These are phyloP conservation scores for Tethya wilhelma DNA, from an alignment of 37 sponge, comb jelly and placozoan genomes.

Conservation along the genomic window DNA sequence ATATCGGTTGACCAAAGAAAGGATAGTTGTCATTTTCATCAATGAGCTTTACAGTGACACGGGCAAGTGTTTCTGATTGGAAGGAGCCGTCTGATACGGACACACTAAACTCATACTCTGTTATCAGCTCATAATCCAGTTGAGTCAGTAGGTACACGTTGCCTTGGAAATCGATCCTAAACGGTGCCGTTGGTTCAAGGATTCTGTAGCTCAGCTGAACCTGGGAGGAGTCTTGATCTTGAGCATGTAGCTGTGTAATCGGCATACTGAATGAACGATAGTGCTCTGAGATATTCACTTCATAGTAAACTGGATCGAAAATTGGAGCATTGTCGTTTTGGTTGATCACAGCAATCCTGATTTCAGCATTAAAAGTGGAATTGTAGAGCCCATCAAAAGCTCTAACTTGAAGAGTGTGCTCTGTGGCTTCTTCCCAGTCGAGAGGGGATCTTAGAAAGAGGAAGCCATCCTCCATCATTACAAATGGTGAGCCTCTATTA, in stretches of 20 bases:
- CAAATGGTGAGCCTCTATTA: constrained; percentile 17
- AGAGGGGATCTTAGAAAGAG: constrained; percentile 30
- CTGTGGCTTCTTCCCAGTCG: constrained; percentile 49
- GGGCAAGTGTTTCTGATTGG: constrained; percentile 6
- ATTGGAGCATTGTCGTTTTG: constrained; percentile 67
- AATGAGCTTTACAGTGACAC: constrained; percentile 31
- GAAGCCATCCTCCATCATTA: constrained; percentile 25
- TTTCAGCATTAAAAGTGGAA: constrained; percentile 51
- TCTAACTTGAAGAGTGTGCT: constrained; percentile 28
- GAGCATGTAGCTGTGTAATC: constrained; percentile 36
- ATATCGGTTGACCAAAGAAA: constrained; percentile 30
- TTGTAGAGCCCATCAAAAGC: constrained; percentile 51
- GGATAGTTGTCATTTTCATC: constrained; percentile 66
- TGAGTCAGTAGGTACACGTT: constrained; percentile 25
- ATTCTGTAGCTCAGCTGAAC: constrained; percentile 30
- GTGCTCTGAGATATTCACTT: constrained; percentile 54
- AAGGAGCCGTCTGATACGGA: constrained; percentile 48
- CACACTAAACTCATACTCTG: constrained; percentile 39
- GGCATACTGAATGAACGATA: constrained; percentile 23
- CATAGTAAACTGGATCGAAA: constrained; percentile 28
- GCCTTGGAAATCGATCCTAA: constrained; percentile 41
- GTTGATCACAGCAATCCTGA: constrained; percentile 49
- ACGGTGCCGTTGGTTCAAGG: constrained; percentile 10
- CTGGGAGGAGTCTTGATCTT: constrained; percentile 37
- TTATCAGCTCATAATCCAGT: constrained; percentile 48